Percentiles rank a stretch among this genome's conserved stretches.
Conservation (phyloP, 2,888 invertebrate genomes). For the Cosmia pyralina region DNA sequence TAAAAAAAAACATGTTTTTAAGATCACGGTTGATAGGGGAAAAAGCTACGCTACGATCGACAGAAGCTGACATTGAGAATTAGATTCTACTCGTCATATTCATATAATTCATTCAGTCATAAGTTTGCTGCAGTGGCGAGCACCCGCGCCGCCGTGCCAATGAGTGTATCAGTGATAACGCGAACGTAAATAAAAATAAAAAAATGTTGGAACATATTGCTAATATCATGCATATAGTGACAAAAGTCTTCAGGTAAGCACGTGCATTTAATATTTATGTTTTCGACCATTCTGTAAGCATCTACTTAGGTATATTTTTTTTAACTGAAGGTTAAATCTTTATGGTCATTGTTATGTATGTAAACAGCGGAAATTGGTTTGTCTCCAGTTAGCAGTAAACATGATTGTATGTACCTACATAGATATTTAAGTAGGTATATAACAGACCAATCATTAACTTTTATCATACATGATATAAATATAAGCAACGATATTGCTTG, state of each 20-base stretch:
- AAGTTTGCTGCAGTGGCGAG: background rate
- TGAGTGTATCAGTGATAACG: slow-evolving; percentile 43
- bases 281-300: background rate
- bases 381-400: slow-evolving; percentile 39
- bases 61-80: slow-evolving; percentile 48
- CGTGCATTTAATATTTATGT: background rate
- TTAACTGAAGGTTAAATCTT: slow-evolving; percentile 28
- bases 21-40: too few relatives aligned
- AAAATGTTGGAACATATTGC: slow-evolving; percentile 24
- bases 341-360: slow-evolving; percentile 40
- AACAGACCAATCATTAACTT: too few relatives aligned
- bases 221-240: slow-evolving; percentile 20
- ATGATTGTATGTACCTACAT: slow-evolving; percentile 22
- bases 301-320: background rate
- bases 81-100: slow-evolving; percentile 2
- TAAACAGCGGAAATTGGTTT: slow-evolving; percentile 54
- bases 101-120: slow-evolving; percentile 34
- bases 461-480: background rate
- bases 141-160: slow-evolving; percentile 23
- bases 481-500: background rate
- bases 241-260: slow-evolving; percentile 46
- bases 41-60: background rate
- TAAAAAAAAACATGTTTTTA: background rate
- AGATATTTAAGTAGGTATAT: too few relatives aligned
- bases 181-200: slow-evolving; percentile 25